Evolutionary conservation across 2,113 vertebrate species (phyloP).

Genomic region (Passer domesticus): DNA sequence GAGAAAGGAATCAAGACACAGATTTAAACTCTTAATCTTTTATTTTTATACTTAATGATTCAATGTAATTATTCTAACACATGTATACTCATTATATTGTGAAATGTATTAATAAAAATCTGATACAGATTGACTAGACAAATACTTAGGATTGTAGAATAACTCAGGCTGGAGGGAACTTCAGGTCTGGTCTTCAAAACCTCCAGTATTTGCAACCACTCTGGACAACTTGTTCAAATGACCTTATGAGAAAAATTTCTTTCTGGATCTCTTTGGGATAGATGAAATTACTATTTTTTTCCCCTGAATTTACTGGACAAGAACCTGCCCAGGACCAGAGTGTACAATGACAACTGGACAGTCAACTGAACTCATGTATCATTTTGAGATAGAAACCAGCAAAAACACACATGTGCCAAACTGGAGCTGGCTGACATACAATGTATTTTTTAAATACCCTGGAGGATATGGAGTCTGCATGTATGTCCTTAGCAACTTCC

Average conservation of each 20-base stretch:
- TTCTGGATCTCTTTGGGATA: neutral
- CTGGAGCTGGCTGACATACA: neutral
- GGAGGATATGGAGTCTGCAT: neutral
- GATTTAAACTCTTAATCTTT: neutral
- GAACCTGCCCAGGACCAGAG: neutral
- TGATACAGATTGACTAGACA: neutral
- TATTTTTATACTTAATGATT: neutral
- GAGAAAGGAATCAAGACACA: neutral
- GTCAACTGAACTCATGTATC: neutral
- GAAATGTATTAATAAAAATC: neutral
- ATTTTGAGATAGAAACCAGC: neutral
- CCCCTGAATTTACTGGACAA: neutral
- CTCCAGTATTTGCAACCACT: neutral
- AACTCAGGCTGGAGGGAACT: neutral
- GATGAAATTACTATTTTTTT: neutral
- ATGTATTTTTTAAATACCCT: neutral
- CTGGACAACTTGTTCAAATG: neutral
- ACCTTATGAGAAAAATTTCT: neutral
- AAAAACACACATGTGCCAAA: neutral
- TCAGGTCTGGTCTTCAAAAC: neutral
- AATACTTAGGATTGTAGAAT: neutral
- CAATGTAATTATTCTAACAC: neutral
- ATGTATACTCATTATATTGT: neutral
- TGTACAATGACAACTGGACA: neutral
- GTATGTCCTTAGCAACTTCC: neutral